These are phyloP conservation scores for Macrotis lagotis DNA, from an alignment of 2,113 vertebrate genomes.

Conservation along the genomic window DNA sequence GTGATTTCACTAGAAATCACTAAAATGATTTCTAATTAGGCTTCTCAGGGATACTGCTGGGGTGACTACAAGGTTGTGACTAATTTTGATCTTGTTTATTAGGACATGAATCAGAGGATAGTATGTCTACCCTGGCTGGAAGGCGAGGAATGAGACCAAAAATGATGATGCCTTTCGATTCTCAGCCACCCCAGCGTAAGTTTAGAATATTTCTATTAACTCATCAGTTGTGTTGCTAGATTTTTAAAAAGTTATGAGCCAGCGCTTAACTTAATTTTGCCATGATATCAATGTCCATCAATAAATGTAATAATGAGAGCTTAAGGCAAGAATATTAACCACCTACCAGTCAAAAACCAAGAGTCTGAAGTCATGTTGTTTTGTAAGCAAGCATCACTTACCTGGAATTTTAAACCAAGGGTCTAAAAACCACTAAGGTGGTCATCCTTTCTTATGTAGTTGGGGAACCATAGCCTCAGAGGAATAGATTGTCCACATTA, in stretches of 20 bases:
- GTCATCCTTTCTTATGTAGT: background rate
- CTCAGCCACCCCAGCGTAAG: constrained; percentile 99
- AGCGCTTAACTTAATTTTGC: background rate
- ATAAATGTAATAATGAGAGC: background rate
- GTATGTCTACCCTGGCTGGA: constrained; percentile 96
- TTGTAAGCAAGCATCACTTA: constrained; percentile 8
- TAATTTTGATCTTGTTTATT: constrained; percentile 76
- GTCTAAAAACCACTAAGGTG: background rate
- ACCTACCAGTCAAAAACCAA: background rate
- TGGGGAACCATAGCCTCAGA: background rate
- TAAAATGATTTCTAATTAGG: background rate
- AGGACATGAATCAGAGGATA: constrained; percentile 98
- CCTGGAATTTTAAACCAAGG: background rate
- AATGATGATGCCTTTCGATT: constrained; percentile 99
- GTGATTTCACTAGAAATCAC: too few relatives aligned
- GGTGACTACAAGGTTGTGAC: background rate
- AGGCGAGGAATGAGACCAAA: constrained; percentile 98
- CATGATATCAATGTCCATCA: background rate
- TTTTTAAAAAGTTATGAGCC: background rate
- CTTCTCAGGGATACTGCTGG: background rate
- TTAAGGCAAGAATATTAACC: constrained; percentile 2
- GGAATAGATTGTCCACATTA: background rate
- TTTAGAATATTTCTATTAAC: constrained; percentile 67
- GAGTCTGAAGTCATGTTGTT: background rate
- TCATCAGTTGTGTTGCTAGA: background rate